phyloP scores from a whole-genome alignment of 92 coral and sea anemone species.

The Metridium senile region DNA sequence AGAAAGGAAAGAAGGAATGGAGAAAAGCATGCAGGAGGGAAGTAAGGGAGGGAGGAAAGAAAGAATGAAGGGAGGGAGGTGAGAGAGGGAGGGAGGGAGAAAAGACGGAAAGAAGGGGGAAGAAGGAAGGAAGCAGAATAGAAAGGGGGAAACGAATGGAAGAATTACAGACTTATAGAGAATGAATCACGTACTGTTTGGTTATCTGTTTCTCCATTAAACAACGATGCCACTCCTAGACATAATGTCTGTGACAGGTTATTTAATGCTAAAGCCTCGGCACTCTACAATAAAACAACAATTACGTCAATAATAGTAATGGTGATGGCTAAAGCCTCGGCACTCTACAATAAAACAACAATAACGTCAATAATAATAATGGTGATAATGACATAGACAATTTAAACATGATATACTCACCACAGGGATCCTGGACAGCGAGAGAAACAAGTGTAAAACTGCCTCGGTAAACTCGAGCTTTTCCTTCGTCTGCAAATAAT shows the following conservation, averaged over 20 bases:
- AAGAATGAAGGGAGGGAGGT: background rate
- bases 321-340: slow-evolving; percentile 74
- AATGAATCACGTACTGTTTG: background rate
- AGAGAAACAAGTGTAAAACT: slow-evolving; percentile 83
- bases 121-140: background rate
- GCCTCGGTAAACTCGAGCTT: slow-evolving; percentile 88
- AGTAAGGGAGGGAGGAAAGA: background rate
- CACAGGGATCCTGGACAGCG: slow-evolving; percentile 85
- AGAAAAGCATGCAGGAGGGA: no score
- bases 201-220: slow-evolving; percentile 48
- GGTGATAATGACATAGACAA: no score
- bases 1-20: background rate
- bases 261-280: slow-evolving; percentile 88
- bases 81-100: background rate
- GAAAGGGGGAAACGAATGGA: background rate
- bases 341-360: slow-evolving; percentile 56
- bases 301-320: background rate
- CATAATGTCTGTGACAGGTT: slow-evolving; percentile 82
- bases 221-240: slow-evolving; percentile 76
- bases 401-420: slow-evolving; percentile 32
- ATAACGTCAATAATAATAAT: background rate
- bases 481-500: slow-evolving; percentile 65
- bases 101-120: background rate
- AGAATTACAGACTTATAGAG: background rate
- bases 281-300: slow-evolving; percentile 56